Percentiles rank a stretch among this genome's conserved stretches.
Evolutionary conservation across 2,113 vertebrate genomes (phyloP).

Genomic region (Elanoides forficatus): DNA sequence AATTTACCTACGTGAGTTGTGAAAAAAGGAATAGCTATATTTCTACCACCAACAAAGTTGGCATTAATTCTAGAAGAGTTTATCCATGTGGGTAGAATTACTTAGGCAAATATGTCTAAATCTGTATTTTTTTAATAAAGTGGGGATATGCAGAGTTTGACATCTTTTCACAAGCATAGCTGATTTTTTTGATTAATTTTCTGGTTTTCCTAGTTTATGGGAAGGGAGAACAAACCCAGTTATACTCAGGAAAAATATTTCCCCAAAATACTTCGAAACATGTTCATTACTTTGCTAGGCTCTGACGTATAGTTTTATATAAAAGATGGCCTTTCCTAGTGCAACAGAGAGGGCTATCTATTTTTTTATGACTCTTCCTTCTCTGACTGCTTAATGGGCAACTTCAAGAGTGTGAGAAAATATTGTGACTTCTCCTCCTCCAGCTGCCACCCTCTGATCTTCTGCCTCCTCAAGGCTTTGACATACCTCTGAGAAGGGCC

Average conservation of each 20-base stretch:
- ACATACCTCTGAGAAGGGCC: background rate
- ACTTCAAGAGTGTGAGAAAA: background rate
- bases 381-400: background rate
- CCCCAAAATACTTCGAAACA: background rate
- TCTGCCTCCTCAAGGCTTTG: background rate
- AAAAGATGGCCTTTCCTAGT: background rate
- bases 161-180: background rate
- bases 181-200: background rate
- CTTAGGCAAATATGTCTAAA: background rate
- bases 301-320: background rate
- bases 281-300: background rate
- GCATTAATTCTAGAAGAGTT: background rate
- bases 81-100: background rate
- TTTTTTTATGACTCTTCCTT: background rate
- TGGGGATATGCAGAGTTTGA: background rate
- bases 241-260: background rate
- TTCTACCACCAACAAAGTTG: background rate
- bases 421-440: background rate
- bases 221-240: background rate
- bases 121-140: background rate
- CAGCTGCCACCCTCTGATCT: background rate
- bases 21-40: background rate
- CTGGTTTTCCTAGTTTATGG: background rate
- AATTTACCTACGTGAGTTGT: background rate
- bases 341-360: background rate